Conservation (phyloP, 2,113 vertebrate species). For the Xiphias gladius region DNA sequence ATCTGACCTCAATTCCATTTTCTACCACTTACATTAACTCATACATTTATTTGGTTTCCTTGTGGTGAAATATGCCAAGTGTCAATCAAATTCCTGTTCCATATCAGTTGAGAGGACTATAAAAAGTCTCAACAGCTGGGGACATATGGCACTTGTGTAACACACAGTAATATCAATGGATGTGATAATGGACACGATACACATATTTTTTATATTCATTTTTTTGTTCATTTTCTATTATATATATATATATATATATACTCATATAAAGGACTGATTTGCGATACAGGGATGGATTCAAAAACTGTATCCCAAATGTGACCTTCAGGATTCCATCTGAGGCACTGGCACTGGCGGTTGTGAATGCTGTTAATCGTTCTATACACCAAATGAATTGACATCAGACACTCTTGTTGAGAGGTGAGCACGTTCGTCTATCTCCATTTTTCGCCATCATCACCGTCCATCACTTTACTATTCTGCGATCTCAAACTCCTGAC, state of each 20-base stretch:
- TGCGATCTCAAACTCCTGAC: not conserved
- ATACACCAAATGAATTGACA: not conserved
- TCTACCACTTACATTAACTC: not conserved
- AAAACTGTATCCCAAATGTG: not conserved
- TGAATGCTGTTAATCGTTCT: not conserved
- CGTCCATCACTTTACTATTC: not conserved
- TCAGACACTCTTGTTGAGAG: not conserved
- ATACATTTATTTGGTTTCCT: not conserved
- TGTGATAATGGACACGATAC: no score
- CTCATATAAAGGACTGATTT: not conserved
- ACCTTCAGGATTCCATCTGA: not conserved
- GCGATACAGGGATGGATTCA: not conserved
- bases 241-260: not conserved
- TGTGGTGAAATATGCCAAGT: not conserved
- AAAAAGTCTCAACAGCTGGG: not conserved
- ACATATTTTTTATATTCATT: no score
- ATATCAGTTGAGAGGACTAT: not conserved
- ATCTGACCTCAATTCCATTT: not conserved
- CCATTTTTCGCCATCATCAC: not conserved
- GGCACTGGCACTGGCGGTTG: not conserved
- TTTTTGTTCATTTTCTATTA: not conserved
- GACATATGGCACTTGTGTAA: not conserved
- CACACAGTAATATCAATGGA: no score
- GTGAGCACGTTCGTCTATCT: not conserved
- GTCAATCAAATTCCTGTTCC: conserved; percentile 8